Percentiles rank a stretch among this genome's conserved stretches.
These are phyloP conservation scores for Phoenicopterus ruber DNA, from an alignment of 2,113 vertebrate species.

Conservation along the genomic window DNA sequence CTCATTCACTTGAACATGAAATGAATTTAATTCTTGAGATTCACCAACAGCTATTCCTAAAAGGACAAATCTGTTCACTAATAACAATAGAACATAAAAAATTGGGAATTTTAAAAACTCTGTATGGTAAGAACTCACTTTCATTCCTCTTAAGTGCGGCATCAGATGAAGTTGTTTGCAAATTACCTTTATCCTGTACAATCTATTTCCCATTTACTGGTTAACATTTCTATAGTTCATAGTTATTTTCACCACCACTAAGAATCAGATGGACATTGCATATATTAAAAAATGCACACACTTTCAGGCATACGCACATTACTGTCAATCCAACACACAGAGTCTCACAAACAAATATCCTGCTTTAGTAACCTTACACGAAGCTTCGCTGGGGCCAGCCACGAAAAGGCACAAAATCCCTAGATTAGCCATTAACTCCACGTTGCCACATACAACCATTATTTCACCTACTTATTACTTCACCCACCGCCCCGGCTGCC, in stretches of 20 bases:
- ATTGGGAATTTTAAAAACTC: neutral
- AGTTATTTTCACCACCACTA: neutral
- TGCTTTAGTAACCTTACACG: neutral
- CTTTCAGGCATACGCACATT: neutral
- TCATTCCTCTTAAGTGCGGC: neutral
- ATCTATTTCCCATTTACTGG: neutral
- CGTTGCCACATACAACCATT: constrained; percentile 38
- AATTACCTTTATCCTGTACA: neutral
- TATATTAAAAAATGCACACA: neutral
- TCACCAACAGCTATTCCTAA: neutral
- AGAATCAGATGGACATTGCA: neutral
- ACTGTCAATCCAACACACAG: accelerated
- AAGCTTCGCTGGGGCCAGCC: neutral
- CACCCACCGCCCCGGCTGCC: neutral
- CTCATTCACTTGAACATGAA: neutral
- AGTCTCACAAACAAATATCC: neutral
- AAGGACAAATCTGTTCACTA: neutral
- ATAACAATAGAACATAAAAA: neutral
- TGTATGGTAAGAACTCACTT: neutral
- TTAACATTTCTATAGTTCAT: neutral
- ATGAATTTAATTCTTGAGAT: neutral
- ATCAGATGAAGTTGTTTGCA: neutral
- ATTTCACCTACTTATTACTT: constrained; percentile 50
- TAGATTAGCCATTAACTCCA: constrained; percentile 52
- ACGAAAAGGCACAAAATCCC: constrained; percentile 1